Conservation (phyloP, 2,113 vertebrate species). For the Xyliphius kryptos region DNA sequence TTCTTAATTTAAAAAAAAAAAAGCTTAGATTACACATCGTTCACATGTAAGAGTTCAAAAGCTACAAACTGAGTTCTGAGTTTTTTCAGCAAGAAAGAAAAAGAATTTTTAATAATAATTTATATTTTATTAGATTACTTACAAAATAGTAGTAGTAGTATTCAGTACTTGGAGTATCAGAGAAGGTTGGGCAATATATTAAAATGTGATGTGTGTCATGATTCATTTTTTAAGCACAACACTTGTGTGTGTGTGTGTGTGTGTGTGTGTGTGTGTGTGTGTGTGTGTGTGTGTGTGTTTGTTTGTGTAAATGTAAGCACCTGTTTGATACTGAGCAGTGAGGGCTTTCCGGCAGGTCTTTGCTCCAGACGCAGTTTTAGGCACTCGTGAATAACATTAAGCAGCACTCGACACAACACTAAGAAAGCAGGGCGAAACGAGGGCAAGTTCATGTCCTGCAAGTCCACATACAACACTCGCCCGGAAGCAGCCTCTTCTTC, state of each 20-base stretch:
- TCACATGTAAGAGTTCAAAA: no score
- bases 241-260: background rate
- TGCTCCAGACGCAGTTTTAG: slow-evolving; percentile 94
- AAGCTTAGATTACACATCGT: no score
- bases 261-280: background rate
- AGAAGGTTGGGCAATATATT: no score
- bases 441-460: slow-evolving; percentile 88
- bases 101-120: no score
- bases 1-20: no score
- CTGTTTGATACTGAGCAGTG: slow-evolving; percentile 97
- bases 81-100: no score
- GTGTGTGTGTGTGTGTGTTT: background rate
- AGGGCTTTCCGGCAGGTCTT: slow-evolving; percentile 93
- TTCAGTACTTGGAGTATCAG: no score
- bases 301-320: slow-evolving; percentile 52
- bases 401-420: slow-evolving; percentile 90
- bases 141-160: no score
- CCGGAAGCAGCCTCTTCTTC: slow-evolving; percentile 69
- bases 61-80: no score
- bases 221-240: no score
- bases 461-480: slow-evolving; percentile 81
- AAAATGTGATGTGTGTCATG: no score
- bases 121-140: no score
- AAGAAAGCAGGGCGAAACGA: slow-evolving; percentile 93
- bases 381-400: slow-evolving; percentile 97